phyloP scores from a whole-genome alignment of 2,888 invertebrate genomes.

The Athalia cordata region DNA sequence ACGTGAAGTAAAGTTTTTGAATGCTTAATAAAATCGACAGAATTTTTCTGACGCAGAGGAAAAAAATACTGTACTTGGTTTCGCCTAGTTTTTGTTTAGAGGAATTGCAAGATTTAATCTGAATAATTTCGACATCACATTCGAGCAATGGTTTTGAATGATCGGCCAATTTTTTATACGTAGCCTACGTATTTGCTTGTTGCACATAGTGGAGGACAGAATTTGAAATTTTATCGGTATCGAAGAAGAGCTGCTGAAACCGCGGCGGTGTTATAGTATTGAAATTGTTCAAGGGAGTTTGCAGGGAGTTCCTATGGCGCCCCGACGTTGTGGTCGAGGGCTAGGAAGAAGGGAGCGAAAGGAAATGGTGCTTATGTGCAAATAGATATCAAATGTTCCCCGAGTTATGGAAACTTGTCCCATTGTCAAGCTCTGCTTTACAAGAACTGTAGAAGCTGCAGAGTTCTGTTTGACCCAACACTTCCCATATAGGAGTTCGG shows the following conservation, averaged over 20 bases:
- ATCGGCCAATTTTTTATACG: too few relatives aligned
- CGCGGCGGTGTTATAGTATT: neutral
- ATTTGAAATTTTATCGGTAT: constrained; percentile 25
- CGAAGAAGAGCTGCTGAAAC: constrained; percentile 19
- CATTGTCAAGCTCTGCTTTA: constrained; percentile 39
- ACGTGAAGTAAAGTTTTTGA: too few relatives aligned
- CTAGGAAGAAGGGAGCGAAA: constrained; percentile 3
- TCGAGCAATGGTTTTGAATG: too few relatives aligned
- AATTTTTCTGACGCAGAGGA: too few relatives aligned
- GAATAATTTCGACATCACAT: too few relatives aligned
- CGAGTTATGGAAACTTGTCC: constrained; percentile 43
- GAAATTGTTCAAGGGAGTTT: constrained; percentile 41
- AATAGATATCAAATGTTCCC: constrained; percentile 42
- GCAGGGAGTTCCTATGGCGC: constrained; percentile 15
- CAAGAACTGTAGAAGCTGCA: constrained; percentile 23
- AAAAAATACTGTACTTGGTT: too few relatives aligned
- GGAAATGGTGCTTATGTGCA: constrained; percentile 35
- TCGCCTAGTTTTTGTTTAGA: too few relatives aligned
- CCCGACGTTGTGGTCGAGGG: constrained; percentile 23
- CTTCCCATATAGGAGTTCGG: neutral
- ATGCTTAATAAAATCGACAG: too few relatives aligned
- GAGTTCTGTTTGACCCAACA: constrained; percentile 13
- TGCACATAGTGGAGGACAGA: neutral
- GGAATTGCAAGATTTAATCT: too few relatives aligned
- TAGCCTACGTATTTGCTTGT: too few relatives aligned